These are phyloP conservation scores for Gobius niger DNA, from an alignment of 2,113 vertebrate genomes.

Conservation along the genomic window DNA sequence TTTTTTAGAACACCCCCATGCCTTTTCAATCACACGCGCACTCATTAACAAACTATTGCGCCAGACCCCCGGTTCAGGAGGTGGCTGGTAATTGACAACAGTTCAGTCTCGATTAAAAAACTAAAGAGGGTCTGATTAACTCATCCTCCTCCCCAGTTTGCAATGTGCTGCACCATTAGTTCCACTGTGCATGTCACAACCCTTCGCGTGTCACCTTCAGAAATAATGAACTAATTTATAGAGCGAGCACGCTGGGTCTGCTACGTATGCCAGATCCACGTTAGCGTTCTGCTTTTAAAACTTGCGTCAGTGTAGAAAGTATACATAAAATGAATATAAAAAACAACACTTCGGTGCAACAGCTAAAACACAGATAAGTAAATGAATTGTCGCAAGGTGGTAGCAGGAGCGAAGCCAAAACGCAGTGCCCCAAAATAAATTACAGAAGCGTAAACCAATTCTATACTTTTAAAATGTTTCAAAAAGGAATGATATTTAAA, in stretches of 20 bases:
- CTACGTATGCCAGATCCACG: neutral
- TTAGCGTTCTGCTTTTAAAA: neutral
- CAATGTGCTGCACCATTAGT: conserved; percentile 26
- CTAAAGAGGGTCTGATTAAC: conserved; percentile 49
- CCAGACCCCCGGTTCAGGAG: conserved; percentile 36
- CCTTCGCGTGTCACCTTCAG: conserved; percentile 39
- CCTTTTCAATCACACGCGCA: conserved; percentile 54
- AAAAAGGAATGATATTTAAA: too few species aligned
- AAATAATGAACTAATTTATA: conserved; percentile 44
- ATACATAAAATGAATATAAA: neutral
- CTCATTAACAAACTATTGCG: conserved; percentile 63
- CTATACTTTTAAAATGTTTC: too few species aligned
- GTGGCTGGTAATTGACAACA: conserved; percentile 53
- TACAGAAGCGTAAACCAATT: too few species aligned
- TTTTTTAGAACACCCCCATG: conserved; percentile 1
- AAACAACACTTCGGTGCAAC: too few species aligned
- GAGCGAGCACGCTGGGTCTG: neutral
- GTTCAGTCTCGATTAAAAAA: conserved; percentile 50
- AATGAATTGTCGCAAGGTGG: too few species aligned
- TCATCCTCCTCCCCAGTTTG: conserved; percentile 37
- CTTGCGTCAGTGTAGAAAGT: neutral
- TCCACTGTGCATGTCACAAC: conserved; percentile 21
- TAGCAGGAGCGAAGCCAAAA: too few species aligned
- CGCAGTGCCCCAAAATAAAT: too few species aligned
- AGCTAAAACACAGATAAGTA: too few species aligned